Evolutionary conservation across 2,113 vertebrate species (phyloP), one percentile per base, ranked within the genome.

Genomic region (Brachyhypopomus occidentalis): DNA sequence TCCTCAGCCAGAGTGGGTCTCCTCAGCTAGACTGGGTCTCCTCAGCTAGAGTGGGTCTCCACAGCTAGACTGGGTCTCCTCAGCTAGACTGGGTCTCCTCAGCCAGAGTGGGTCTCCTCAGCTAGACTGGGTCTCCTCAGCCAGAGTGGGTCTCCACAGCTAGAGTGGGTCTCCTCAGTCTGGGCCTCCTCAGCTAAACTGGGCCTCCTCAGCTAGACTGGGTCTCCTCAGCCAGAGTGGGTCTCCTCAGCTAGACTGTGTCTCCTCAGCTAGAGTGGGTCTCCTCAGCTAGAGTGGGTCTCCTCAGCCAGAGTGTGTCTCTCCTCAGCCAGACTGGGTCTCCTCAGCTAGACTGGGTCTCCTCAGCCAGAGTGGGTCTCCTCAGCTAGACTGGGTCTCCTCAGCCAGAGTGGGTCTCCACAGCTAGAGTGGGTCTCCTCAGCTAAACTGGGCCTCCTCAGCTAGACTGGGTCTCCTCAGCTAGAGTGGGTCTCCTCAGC

Each of bases 181-280:
- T 14, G 45, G n/a, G n/a, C n/a, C n/a, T n/a, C n/a, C n/a, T n/a
- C n/a, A n/a, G n/a, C n/a, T n/a, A n/a, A n/a, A n/a, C n/a, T n/a
- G n/a, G n/a, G n/a, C n/a, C n/a, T n/a, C n/a, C 59, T 76, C 20
- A 63, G 77, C 58, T 71, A 63, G 56, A 67, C 25, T 73, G 60
- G 30, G 38, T 9, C 14, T 52, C 14, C 7, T 3, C 3, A 52
- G 45, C 7, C 12, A 63, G 56, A 67, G 34, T 73, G 60, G 30
- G 38, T 9, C 14, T 52, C 14, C 7, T 3, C 3, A 52, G 45
- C 7, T n/a, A n/a, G n/a, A n/a, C n/a, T n/a, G n/a, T n/a, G n/a
- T n/a, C n/a, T n/a, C n/a, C 59, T 76, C 20, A 63, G 77, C 58
- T 71, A 63, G 56, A 67, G 34, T 73, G 60, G 30, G 38, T 9